Evolutionary conservation across 2,888 invertebrate species (phyloP), one percentile per base, ranked within the genome.

Genomic region (Pachycephus smyrnensis): DNA sequence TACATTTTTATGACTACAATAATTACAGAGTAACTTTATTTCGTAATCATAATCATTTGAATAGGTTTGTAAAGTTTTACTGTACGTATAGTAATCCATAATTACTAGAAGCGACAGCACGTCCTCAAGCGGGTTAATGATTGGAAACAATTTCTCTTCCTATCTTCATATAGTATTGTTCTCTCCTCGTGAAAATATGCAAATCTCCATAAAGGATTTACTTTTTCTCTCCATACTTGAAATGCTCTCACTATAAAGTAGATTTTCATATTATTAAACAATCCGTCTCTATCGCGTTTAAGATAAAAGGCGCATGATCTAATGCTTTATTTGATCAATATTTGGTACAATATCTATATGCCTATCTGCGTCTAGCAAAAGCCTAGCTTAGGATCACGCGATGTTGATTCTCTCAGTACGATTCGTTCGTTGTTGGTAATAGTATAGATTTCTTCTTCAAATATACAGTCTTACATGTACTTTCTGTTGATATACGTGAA

Each of bases 311-410:
- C 82, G 82, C 85, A 83, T 81, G 84, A 82, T 86, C 82, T 85
- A 80, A 73, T 79, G 68, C 74, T 73, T 80, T 83, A 86, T 83
- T 86, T 85, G 81, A 83, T 86, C 86, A 78, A 86, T 85, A 82
- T 79, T 78, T 77, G 40, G 30, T 71, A 69, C 32, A 80, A 75
- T 79, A 75, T 69, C 73, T 69, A 71, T 71, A 68, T 71, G 73
- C 40, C 33, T 75, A 55, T 9, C 73, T 75, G 35, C 68, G 68
- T 73, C 80, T 81, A 76, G 76, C 33, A 68, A 23, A 55, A 9
- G 55, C 23, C 55, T 55, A 55, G 23, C 55, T 55, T 23, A 23
- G 30, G 74, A 83, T 82, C 84, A 84, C 85, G 86, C 86, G 82
- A 86, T 76, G 36, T 55, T 55, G 9, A 9, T 55, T 55, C 55